These are phyloP conservation scores for Phodopus roborovskii DNA, from an alignment of 2,113 vertebrate genomes.

Conservation along the genomic window DNA sequence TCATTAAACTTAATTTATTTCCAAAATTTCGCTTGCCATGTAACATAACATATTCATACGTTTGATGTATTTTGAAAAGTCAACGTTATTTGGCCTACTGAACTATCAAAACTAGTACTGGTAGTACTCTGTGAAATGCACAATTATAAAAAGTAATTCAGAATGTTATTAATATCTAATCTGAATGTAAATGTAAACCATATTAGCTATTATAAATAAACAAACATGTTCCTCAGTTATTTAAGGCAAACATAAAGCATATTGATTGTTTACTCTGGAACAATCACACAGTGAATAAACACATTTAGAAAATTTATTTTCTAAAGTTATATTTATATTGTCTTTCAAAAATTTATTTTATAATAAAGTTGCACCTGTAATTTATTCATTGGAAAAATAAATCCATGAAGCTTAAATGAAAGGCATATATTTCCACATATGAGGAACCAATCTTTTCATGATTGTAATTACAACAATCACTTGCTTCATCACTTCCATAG, in stretches of 20 bases:
- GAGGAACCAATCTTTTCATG: neutral
- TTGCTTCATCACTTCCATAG: slow-evolving; percentile 2
- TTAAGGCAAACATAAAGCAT: neutral
- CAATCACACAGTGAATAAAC: neutral
- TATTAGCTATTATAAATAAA: neutral
- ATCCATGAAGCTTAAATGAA: neutral
- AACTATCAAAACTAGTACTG: neutral
- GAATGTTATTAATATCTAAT: neutral
- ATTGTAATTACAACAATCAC: neutral
- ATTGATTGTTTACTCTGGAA: neutral
- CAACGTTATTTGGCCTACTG: neutral
- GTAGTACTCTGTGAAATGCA: neutral
- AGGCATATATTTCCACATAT: neutral
- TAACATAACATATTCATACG: neutral
- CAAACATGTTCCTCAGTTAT: neutral
- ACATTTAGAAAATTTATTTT: neutral
- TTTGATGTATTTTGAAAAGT: neutral
- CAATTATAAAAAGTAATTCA: neutral
- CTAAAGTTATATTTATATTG: neutral
- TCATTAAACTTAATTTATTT: neutral
- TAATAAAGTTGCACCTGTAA: neutral
- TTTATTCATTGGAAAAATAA: slow-evolving; percentile 8
- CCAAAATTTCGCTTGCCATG: neutral
- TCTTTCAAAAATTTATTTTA: neutral
- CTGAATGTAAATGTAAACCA: neutral